Base-by-base conservation (phyloP, 35 echinoderm and acorn worm genomes). In the Patiria miniata region DNA sequence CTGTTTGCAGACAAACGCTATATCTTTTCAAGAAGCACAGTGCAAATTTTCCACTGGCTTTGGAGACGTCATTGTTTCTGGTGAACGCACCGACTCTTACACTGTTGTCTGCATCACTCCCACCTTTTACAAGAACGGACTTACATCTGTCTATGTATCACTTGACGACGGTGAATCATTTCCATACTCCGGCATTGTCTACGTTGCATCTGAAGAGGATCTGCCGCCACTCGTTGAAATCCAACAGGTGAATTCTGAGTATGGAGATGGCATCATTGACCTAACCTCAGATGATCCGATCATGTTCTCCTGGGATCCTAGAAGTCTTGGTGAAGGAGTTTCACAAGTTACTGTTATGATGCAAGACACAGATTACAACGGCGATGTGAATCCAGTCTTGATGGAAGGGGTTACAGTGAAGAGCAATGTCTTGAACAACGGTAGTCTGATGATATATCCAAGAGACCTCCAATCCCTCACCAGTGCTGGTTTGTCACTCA, bases 161-260 rank as follows among this genome's bases (percentile, higher is more conserved):
- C 39, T 89, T 36, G 86, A 93, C 21, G 77, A 39, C 14, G 86
- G 91, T 33, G 14, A 42, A 39, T 78, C 91, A 44, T 93, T 89
- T 69, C 82, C 81, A 6, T 93, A 77, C 50, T 83, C 77, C 68
- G 91, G 79, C n/a, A 83, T 36, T 23, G 68, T 93, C 38, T 87
- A 87, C 51, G 79, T 93, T 37, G 52, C 78, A 1, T 87, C 91
- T 7, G 83, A 92, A 92, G 84, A 87, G 65, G 47, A 85, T 47
- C 61, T 87, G 2, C 77, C 42, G 2, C 83, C 83, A 36, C 36
- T 44, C 0, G 2, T 82, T 1, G 53, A 9, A 32, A 83, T 86
- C 21, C 16, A 65, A 50, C 83, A 91, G 50, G 37, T 26, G 57
- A 33, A 82, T 8, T 58, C 51, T 37, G 28, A 54, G 36, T 28